Conservation (phyloP, 2,888 invertebrate genomes). For the Podotricha telesiphe region DNA sequence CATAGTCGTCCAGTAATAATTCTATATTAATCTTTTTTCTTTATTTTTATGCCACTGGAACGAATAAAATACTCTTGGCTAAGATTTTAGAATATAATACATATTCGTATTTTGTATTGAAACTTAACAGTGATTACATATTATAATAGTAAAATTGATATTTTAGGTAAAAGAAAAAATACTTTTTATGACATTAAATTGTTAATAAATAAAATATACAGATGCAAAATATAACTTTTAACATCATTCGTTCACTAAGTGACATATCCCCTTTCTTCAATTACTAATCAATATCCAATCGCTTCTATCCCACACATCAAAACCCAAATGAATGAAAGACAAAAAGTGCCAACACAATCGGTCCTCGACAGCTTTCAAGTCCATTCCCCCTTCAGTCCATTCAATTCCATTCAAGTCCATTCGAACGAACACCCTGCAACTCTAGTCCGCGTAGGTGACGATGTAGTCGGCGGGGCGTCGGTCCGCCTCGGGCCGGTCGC, state of each 20-base stretch:
- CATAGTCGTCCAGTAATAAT: neutral
- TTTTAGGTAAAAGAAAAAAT: too few relatives aligned
- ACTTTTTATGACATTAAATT: neutral
- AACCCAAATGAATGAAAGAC: too few relatives aligned
- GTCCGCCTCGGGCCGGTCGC: constrained; percentile 85
- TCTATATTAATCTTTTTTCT: neutral
- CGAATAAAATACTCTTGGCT: neutral
- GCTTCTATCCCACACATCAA: too few relatives aligned
- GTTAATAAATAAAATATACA: neutral
- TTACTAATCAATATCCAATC: too few relatives aligned
- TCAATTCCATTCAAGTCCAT: constrained; percentile 3
- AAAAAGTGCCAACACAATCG: too few relatives aligned
- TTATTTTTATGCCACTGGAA: too few relatives aligned
- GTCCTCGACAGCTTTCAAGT: too few relatives aligned
- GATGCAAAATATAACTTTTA: neutral
- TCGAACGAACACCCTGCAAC: neutral
- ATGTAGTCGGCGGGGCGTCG: constrained; percentile 56
- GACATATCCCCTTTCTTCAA: too few relatives aligned
- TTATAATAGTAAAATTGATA: too few relatives aligned
- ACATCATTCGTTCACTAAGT: neutral
- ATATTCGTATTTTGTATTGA: too few relatives aligned
- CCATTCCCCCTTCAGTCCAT: neutral
- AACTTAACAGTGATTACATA: too few relatives aligned
- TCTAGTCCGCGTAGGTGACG: constrained; percentile 54
- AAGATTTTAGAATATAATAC: too few relatives aligned